Evolutionary conservation across 2,113 vertebrate species (phyloP), one percentile per base, ranked within the genome.

Genomic region (Tautogolabrus adspersus): DNA sequence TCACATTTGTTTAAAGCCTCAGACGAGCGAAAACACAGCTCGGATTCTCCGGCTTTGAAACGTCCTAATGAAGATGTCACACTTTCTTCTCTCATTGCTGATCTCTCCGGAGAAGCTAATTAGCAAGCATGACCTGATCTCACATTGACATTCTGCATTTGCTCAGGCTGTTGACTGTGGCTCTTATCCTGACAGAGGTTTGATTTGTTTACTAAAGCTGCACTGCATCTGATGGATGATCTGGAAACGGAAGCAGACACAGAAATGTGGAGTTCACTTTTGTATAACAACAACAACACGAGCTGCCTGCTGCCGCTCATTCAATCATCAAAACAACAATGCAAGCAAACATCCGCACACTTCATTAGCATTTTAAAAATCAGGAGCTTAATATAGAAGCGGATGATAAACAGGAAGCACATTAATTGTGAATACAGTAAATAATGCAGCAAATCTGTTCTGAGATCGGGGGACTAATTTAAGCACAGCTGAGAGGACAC

Each of bases 331-430:
- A 75, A 84, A 90, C 82, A 88, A 88, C 90, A 89, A 87, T 82
- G 72, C 81, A 70, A 86, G 86, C 81, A 94, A 94, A 95, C 93
- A 95, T 94, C 93, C 87, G 87, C 72, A 59, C 75, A 62, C 12
- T 88, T 90, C 87, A 82, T 89, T 84, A 87, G 74, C 88, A 91
- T 91, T 75, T 79, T 66, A 81, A 57, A 78, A 86, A 89, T 85
- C 74, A 55, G 66, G 47, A 46, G 68, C 81, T 88, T 83, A 80
- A 88, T 87, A 89, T 93, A 85, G 72, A 76, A 71, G 69, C 68
- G 78, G 85, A 89, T 81, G 83, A 89, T 79, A 92, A 95, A 94
- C 93, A 94, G 94, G 93, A 94, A 93, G 81, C 49, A 82, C 63
- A 87, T 88, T 88, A 88, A 88, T 91, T 89, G 86, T 85, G 77